Percentiles rank a stretch among this genome's conserved stretches.
phyloP scores from a whole-genome alignment of 2,113 vertebrate species.

The Camarhynchus parvulus region DNA sequence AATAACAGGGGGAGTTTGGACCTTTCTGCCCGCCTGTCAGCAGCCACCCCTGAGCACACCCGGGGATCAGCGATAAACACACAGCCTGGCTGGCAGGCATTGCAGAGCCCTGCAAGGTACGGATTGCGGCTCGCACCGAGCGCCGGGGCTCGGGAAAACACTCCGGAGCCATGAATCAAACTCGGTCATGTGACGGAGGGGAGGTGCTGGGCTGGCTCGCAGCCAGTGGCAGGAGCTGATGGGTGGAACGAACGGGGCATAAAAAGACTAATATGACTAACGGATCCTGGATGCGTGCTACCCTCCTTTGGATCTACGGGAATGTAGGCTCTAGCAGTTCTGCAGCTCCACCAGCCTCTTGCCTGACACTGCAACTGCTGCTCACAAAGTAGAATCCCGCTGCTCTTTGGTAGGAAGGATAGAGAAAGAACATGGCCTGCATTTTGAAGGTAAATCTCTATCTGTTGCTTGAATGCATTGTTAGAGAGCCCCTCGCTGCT shows the following conservation, averaged over 20 bases:
- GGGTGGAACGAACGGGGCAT: constrained; percentile 68
- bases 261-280: constrained; percentile 67
- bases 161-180: constrained; percentile 49
- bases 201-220: constrained; percentile 58
- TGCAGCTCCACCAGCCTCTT: constrained; percentile 58
- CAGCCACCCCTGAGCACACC: not conserved
- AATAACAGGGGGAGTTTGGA: not conserved
- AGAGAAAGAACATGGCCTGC: constrained; percentile 81
- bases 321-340: constrained; percentile 66
- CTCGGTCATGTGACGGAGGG: constrained; percentile 66
- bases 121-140: not conserved
- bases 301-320: constrained; percentile 69
- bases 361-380: constrained; percentile 61
- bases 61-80: not conserved
- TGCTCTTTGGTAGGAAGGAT: constrained; percentile 68
- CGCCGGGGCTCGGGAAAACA: not conserved
- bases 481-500: constrained; percentile 44
- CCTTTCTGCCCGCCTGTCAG: not conserved
- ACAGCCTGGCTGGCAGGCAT: not conserved
- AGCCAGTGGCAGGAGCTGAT: constrained; percentile 70
- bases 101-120: not conserved
- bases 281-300: constrained; percentile 53
- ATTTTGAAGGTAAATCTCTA: constrained; percentile 80
- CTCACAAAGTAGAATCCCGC: constrained; percentile 67
- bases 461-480: constrained; percentile 72